Base-by-base conservation (phyloP, 2,797 vertebrate genomes). In the Acanthis flammea region DNA sequence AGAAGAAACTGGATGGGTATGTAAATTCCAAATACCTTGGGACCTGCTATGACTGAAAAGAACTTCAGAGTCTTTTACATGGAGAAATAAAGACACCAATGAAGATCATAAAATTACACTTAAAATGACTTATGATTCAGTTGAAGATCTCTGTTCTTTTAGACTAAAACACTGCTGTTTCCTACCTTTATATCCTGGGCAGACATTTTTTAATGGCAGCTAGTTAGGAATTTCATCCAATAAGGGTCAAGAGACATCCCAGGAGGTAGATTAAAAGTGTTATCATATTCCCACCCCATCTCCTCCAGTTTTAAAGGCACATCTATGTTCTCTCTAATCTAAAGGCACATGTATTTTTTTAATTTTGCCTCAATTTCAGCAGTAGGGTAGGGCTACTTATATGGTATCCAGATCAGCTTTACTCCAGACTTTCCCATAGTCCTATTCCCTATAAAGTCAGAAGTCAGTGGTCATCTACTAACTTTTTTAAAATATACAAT, bases 81-180 rank as follows among this genome's bases (percentile, higher is more conserved):
- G 14, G 22, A 67, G 68, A 75, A 70, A 42, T 60, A 67, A 80
- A 79, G 48, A 53, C 17, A 65, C 1, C 7, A 82, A 31, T 22
- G 18, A 72, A 90, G n/a, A 73, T 13, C 31, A 55, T n/a, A 65
- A 77, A 67, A 84, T 57, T 53, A 88, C 73, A 86, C 27, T 62
- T 45, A 54, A 86, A 58, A 86, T 53, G 13, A 12, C 22, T 68
- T 13, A 74, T 27, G 9, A 47, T 72, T 80, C 75, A 63, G 10
- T 21, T 72, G 37, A 93, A 76, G 31, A 31, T 53, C 7, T 67
- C 35, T 63, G 17, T 47, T 75, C 24, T 22, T 18, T 63, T 25
- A 47, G 19, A 42, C 7, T 19, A 17, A 68, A 31, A 33, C 12
- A 71, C 4, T 39, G 18, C 8, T 8, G 2, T 80, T 74, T 75